Evolutionary conservation across 2,797 vertebrate species (phyloP).

Genomic region (Natrix natrix): DNA sequence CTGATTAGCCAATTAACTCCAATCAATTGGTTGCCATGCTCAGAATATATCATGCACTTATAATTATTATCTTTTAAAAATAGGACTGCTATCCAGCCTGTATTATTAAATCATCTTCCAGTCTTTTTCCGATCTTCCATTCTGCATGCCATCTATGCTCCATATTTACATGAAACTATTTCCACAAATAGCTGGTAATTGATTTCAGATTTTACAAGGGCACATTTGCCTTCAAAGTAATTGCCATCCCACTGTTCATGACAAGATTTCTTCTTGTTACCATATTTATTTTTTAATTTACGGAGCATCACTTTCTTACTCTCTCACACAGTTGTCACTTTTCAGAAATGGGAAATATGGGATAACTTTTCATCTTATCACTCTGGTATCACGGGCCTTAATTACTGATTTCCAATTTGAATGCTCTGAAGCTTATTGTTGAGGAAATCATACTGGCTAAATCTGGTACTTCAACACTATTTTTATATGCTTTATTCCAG

Average conservation of each 20-base stretch:
- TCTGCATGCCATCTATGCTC: background rate
- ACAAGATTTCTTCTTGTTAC: background rate
- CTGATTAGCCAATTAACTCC: constrained; percentile 25
- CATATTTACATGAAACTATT: background rate
- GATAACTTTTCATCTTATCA: constrained; percentile 40
- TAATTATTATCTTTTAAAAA: background rate
- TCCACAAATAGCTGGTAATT: background rate
- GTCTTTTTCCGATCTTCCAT: background rate
- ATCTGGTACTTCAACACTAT: constrained; percentile 12
- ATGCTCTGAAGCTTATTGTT: constrained; percentile 36
- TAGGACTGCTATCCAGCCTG: background rate
- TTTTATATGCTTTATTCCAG: background rate
- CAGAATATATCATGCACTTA: background rate
- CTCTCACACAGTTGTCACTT: constrained; percentile 33
- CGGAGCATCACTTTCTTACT: constrained; percentile 19
- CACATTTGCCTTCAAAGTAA: constrained; percentile 25
- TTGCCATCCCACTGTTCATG: constrained; percentile 32
- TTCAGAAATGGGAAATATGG: constrained; percentile 23
- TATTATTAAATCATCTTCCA: constrained; percentile 6
- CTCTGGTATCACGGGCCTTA: constrained; percentile 50
- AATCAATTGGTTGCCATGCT: constrained; percentile 6
- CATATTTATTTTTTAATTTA: constrained; percentile 34
- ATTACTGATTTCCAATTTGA: constrained; percentile 49
- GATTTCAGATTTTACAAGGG: constrained; percentile 4
- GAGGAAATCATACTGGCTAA: constrained; percentile 28